Evolutionary conservation across 2,888 invertebrate species (phyloP).

Genomic region (Coenonympha glycerion): DNA sequence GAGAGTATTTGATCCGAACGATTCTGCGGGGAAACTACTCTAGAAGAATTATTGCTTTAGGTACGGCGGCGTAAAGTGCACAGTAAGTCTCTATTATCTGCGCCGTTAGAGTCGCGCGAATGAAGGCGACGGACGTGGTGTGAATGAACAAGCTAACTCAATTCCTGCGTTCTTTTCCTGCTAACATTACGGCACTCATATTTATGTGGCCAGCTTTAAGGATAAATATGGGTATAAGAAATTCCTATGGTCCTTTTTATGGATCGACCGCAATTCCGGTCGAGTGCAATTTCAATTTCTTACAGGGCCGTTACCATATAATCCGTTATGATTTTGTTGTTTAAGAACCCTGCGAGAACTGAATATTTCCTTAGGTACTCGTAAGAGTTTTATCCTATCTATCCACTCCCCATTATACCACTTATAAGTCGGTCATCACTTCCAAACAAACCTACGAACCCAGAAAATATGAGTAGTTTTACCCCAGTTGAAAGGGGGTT

Average conservation of each 20-base stretch:
- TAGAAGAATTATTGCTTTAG: slow-evolving; percentile 62
- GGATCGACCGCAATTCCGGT: neutral
- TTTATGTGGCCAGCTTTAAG: slow-evolving; percentile 12
- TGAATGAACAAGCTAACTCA: slow-evolving; percentile 63
- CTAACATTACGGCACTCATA: slow-evolving; percentile 22
- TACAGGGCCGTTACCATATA: neutral
- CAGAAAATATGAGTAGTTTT: too few species aligned
- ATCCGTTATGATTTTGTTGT: too few species aligned
- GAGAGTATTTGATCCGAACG: slow-evolving; percentile 5
- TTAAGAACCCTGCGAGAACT: too few species aligned
- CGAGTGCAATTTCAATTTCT: neutral
- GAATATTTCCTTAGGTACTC: too few species aligned
- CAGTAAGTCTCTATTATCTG: slow-evolving; percentile 73
- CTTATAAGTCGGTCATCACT: too few species aligned
- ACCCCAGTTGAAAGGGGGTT: neutral
- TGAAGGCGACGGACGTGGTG: slow-evolving; percentile 67
- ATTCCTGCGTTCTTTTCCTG: slow-evolving; percentile 47
- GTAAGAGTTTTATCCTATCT: too few species aligned
- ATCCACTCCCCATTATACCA: too few species aligned
- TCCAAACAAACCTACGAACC: too few species aligned
- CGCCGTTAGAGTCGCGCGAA: slow-evolving; percentile 72
- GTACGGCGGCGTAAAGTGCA: slow-evolving; percentile 67
- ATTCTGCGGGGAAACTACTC: slow-evolving; percentile 48
- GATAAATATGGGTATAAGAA: neutral
- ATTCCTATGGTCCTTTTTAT: neutral